phyloP scores from a whole-genome alignment of 2,888 invertebrate genomes.

The Cyclophora punctaria region DNA sequence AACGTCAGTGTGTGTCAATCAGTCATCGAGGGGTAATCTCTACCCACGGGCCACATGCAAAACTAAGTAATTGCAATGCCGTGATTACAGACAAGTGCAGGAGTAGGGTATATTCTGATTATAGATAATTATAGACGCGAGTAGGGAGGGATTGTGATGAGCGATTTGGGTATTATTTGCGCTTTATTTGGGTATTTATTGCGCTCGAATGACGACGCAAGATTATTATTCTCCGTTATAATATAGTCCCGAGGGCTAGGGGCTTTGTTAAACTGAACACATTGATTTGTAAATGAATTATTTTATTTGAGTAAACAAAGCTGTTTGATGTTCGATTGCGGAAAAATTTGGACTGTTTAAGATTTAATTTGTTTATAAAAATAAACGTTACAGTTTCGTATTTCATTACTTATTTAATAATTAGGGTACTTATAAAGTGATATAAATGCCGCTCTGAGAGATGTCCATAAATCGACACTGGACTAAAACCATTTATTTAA shows the following conservation, averaged over 20 bases:
- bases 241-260: conserved; percentile 55
- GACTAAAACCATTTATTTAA: no score
- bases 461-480: no score
- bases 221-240: conserved; percentile 62
- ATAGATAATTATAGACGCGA: conserved; percentile 70
- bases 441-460: no score
- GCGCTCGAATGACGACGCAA: conserved; percentile 73
- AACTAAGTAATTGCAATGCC: conserved; percentile 40
- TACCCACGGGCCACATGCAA: conserved; percentile 30
- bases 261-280: conserved; percentile 36
- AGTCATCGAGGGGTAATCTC: conserved; percentile 31
- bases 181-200: conserved; percentile 80
- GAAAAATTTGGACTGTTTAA: no score
- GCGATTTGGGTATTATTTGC: conserved; percentile 80
- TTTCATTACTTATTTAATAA: no score
- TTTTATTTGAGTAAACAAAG: no score
- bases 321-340: no score
- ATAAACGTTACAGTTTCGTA: no score
- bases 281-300: conserved; percentile 32
- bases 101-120: conserved; percentile 45
- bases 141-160: conserved; percentile 58
- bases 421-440: no score
- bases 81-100: conserved; percentile 38
- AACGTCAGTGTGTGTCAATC: conserved; percentile 17
- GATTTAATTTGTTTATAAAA: no score